Conservation (phyloP, 2,888 invertebrate genomes). For the Ochropleura leucogaster region DNA sequence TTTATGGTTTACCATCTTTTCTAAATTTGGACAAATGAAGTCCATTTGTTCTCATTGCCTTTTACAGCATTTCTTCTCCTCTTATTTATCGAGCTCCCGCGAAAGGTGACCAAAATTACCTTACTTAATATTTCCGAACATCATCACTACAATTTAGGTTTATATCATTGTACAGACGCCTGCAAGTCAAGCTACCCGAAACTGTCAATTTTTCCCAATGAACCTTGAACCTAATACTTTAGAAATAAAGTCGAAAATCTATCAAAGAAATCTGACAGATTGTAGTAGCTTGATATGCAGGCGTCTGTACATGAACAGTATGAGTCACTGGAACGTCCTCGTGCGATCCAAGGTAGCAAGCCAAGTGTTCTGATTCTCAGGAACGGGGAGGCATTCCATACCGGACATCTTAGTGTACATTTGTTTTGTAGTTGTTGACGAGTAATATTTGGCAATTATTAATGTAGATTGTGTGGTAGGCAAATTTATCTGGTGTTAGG, state of each 20-base stretch:
- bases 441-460: conserved; percentile 60
- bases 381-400: conserved; percentile 70
- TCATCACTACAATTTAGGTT: background rate
- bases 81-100: background rate
- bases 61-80: background rate
- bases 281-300: no score
- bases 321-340: conserved; percentile 57
- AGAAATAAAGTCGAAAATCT: no score
- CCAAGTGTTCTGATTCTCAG: conserved; percentile 77
- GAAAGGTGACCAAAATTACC: background rate
- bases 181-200: no score
- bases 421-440: conserved; percentile 12
- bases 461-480: background rate
- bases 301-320: conserved; percentile 24
- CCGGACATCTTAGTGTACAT: conserved; percentile 68
- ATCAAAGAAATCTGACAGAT: no score
- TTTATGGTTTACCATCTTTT: background rate
- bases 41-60: background rate
- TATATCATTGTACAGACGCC: no score
- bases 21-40: background rate
- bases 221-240: no score
- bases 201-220: no score
- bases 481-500: background rate
- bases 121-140: background rate
- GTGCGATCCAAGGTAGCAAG: conserved; percentile 70